Evolutionary conservation across 53 echinoderm and acorn worm species (phyloP).

Genomic region (Holothuria scabra): DNA sequence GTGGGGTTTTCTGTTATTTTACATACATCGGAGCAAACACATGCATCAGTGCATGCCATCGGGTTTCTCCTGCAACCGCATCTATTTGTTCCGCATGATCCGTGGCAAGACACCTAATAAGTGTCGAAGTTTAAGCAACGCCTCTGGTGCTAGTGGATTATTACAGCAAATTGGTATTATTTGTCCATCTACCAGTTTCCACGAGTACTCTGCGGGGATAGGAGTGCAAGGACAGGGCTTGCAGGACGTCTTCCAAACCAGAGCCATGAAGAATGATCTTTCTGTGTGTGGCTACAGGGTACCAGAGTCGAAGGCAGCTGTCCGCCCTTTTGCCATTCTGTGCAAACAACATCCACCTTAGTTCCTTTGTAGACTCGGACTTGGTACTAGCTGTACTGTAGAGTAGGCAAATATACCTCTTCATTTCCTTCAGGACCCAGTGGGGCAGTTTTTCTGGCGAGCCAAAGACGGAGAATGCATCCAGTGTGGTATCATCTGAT

Average conservation of each 20-base stretch:
- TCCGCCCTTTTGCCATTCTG: too few species aligned
- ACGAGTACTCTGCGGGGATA: too few species aligned
- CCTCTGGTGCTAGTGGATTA: constrained; percentile 51
- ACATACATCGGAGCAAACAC: constrained; percentile 20
- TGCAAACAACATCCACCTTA: constrained; percentile 48
- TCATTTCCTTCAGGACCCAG: not conserved
- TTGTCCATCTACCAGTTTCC: too few species aligned
- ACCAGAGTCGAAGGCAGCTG: not conserved
- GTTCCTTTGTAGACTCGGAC: constrained; percentile 10
- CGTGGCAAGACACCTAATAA: constrained; percentile 2
- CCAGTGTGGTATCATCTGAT: not conserved
- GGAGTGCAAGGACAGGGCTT: not conserved
- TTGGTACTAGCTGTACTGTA: constrained; percentile 39
- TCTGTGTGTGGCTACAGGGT: too few species aligned
- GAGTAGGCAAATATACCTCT: constrained; percentile 27
- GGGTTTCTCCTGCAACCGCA: constrained; percentile 33
- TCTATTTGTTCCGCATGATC: constrained; percentile 7
- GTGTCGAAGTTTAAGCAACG: constrained; percentile 22
- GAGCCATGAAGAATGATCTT: too few species aligned
- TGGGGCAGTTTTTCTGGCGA: not conserved
- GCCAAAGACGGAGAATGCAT: constrained; percentile 16
- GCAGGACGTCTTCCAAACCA: too few species aligned
- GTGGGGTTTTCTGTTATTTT: constrained; percentile 19
- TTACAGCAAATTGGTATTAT: not conserved
- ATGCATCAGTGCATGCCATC: constrained; percentile 33